phyloP scores from a whole-genome alignment of 2,797 vertebrate species.

The Malacoraja senta region DNA sequence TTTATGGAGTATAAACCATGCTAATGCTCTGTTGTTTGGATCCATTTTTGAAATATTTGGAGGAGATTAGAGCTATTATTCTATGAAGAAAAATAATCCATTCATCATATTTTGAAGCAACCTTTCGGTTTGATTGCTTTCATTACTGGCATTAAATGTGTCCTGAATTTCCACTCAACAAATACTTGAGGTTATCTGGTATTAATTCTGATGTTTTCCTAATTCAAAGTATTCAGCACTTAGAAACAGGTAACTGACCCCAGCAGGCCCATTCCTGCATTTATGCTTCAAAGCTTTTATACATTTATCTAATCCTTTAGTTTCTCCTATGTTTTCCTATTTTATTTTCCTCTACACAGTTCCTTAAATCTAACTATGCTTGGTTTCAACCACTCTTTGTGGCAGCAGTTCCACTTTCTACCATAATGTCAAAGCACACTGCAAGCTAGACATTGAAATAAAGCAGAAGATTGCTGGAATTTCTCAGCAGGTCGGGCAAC shows the following conservation, averaged over 20 bases:
- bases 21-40: no score
- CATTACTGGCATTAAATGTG: neutral
- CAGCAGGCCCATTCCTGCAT: neutral
- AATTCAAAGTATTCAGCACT: neutral
- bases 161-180: neutral
- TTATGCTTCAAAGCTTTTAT: neutral
- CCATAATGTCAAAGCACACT: no score
- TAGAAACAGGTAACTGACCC: neutral
- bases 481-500: no score
- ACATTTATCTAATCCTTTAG: no score
- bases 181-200: neutral
- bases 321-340: no score
- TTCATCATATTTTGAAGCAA: neutral
- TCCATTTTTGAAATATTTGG: neutral
- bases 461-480: no score
- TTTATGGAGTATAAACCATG: no score
- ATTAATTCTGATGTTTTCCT: neutral
- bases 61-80: neutral
- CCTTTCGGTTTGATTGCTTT: neutral
- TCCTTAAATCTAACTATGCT: no score
- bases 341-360: no score
- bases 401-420: no score
- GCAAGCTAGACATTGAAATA: no score
- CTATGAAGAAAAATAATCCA: neutral
- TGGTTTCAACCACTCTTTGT: no score